These are phyloP conservation scores for Halotydeus destructor DNA, from an alignment of 1,140 invertebrate genomes.

Conservation along the genomic window DNA sequence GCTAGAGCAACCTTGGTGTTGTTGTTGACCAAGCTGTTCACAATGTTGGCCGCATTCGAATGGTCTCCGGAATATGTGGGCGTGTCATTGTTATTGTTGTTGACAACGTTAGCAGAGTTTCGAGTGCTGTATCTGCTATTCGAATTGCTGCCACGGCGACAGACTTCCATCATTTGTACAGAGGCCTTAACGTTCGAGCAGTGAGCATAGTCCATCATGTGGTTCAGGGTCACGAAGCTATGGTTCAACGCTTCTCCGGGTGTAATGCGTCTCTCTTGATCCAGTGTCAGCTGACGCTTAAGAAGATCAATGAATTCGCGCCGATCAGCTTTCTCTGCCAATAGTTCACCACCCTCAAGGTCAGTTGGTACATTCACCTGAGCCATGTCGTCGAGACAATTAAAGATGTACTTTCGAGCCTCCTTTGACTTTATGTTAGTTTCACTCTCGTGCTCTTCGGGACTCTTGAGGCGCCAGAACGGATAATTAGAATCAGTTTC, in stretches of 20 bases:
- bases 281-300: constrained; percentile 91
- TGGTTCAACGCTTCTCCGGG: constrained; percentile 88
- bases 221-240: constrained; percentile 73
- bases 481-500: constrained; percentile 90
- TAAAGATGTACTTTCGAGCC: constrained; percentile 97
- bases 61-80: too few species aligned
- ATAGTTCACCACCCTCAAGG: constrained; percentile 75
- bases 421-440: constrained; percentile 98
- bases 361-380: constrained; percentile 92
- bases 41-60: too few species aligned
- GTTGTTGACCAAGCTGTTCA: constrained; percentile 12
- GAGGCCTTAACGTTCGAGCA: constrained; percentile 63
- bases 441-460: constrained; percentile 93
- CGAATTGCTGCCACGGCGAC: constrained; percentile 21
- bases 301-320: constrained; percentile 89
- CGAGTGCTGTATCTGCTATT: constrained; percentile 15
- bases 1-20: constrained; percentile 16
- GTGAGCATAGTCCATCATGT: constrained; percentile 86
- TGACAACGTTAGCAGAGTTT: constrained; percentile 1
- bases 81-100: too few species aligned
- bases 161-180: constrained; percentile 89
- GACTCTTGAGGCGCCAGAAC: constrained; percentile 89
- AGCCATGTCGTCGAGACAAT: constrained; percentile 95
- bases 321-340: constrained; percentile 86
- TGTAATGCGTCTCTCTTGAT: constrained; percentile 83